These are phyloP conservation scores for Stegodyphus dumicola DNA, from an alignment of 1,140 invertebrate genomes.

Conservation along the genomic window DNA sequence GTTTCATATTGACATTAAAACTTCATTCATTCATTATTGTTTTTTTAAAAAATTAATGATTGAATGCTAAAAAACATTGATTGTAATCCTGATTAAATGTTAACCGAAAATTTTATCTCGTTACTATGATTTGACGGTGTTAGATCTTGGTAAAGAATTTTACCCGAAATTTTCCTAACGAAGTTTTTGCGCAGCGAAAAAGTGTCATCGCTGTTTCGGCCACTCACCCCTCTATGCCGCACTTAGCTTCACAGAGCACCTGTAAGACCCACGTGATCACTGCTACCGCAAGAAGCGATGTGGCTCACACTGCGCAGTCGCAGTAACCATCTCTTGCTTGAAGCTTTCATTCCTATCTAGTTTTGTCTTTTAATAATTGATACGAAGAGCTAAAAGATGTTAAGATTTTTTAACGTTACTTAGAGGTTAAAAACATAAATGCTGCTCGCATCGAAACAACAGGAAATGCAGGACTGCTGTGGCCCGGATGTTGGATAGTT, in stretches of 20 bases:
- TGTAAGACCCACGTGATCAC: constrained; percentile 53
- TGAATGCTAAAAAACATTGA: not conserved
- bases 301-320: constrained; percentile 36
- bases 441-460: not conserved
- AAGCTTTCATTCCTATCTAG: not conserved
- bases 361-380: constrained; percentile 21
- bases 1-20: not conserved
- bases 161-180: not conserved
- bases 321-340: not conserved
- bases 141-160: not conserved
- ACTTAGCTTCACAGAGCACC: constrained; percentile 39
- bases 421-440: not conserved
- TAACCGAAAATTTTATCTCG: not conserved
- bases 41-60: no score
- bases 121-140: not conserved
- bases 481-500: constrained; percentile 50
- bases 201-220: constrained; percentile 44
- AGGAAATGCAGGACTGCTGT: constrained; percentile 48
- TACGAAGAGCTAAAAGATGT: no score
- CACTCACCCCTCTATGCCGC: constrained; percentile 43
- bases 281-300: constrained; percentile 49
- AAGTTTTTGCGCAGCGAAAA: constrained; percentile 33
- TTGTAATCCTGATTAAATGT: no score
- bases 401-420: not conserved
- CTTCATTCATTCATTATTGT: not conserved